Percentiles rank a stretch among this genome's conserved stretches.
phyloP scores from a whole-genome alignment of 2,888 invertebrate genomes.

The Erpobdella octoculata region DNA sequence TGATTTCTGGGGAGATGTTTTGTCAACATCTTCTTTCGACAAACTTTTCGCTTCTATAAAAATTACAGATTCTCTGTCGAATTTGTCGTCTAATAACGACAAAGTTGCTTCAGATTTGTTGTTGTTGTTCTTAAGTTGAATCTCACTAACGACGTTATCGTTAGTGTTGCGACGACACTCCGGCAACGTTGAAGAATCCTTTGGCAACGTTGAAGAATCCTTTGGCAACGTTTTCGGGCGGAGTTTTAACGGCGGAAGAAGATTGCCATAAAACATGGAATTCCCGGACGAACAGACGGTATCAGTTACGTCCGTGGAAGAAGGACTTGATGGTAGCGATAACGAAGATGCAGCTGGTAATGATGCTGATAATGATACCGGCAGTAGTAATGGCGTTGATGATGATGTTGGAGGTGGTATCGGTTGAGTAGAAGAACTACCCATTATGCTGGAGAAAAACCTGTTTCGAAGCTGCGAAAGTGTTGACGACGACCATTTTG shows the following conservation, averaged over 20 bases:
- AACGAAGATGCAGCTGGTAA: constrained; percentile 3
- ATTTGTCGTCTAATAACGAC: too few species aligned
- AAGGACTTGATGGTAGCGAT: not conserved
- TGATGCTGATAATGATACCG: constrained; percentile 4
- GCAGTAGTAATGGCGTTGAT: not conserved
- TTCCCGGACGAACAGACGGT: not conserved
- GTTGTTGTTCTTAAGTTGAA: too few species aligned
- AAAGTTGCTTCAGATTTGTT: too few species aligned
- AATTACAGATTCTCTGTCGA: too few species aligned
- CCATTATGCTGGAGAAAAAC: constrained; percentile 10
- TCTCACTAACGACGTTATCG: too few species aligned
- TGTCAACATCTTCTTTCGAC: not conserved
- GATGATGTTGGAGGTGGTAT: not conserved
- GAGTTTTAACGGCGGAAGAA: too few species aligned
- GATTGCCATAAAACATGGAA: not conserved
- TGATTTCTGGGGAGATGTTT: not conserved
- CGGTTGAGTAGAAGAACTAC: not conserved
- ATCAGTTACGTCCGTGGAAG: not conserved
- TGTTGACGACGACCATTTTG: not conserved
- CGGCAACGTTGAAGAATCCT: too few species aligned
- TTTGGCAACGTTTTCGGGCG: too few species aligned
- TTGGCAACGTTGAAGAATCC: too few species aligned
- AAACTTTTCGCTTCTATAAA: not conserved
- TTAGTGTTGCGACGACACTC: too few species aligned
- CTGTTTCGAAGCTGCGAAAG: constrained; percentile 1